Evolutionary conservation across 92 coral and sea anemone species (phyloP).

Genomic region (Porites evermanni): DNA sequence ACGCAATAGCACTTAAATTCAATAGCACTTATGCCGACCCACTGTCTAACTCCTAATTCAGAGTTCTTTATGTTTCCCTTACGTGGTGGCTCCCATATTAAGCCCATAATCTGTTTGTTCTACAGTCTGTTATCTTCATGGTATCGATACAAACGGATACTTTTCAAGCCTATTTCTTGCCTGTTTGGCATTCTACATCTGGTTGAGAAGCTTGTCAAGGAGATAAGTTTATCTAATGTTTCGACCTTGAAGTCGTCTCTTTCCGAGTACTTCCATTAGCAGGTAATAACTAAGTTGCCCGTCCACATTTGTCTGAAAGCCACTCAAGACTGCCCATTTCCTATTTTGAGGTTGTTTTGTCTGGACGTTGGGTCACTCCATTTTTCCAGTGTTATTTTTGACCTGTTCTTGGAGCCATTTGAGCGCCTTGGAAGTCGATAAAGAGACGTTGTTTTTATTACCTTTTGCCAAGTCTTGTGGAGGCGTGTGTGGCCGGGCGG

Average conservation of each 20-base stretch:
- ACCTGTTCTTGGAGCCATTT: neutral
- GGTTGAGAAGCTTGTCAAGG: no score
- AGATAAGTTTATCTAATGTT: no score
- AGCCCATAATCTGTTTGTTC: no score
- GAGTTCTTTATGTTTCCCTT: neutral
- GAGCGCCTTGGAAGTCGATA: neutral
- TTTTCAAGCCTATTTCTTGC: no score
- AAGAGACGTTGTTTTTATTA: constrained; percentile 16
- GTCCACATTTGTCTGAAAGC: neutral
- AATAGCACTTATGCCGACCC: no score
- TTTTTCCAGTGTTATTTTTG: neutral
- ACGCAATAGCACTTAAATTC: neutral
- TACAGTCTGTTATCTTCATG: no score
- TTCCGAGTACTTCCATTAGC: constrained; percentile 17
- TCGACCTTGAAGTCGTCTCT: neutral
- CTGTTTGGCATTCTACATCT: no score
- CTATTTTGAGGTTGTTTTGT: neutral
- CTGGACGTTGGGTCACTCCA: neutral
- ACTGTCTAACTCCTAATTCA: neutral
- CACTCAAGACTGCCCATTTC: neutral
- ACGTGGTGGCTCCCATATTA: no score
- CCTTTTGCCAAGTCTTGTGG: no score
- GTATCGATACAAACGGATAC: no score
- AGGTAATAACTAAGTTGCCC: neutral
- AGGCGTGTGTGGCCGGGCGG: no score